phyloP scores from a whole-genome alignment of 2,888 invertebrate species.

The Monoplex corrugatus region DNA sequence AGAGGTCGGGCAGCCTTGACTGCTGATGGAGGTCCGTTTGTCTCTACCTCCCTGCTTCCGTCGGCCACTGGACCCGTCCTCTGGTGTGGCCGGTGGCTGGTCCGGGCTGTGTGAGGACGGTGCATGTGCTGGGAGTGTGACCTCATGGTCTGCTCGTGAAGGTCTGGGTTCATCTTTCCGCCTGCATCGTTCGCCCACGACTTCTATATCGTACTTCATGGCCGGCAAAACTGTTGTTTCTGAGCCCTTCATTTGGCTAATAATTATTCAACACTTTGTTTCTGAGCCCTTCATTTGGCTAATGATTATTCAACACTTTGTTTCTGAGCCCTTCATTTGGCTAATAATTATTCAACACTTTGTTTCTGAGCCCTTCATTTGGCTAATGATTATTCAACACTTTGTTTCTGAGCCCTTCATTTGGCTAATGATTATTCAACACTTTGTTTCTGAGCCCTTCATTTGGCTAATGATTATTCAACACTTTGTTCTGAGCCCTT shows the following conservation, averaged over 20 bases:
- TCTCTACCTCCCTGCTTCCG: neutral
- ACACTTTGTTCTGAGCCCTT: too few relatives aligned
- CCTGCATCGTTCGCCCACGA: slow-evolving; percentile 34
- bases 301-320: neutral
- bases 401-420: too few relatives aligned
- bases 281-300: neutral
- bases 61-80: too few relatives aligned
- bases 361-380: too few relatives aligned
- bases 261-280: neutral
- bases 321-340: neutral
- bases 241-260: too few relatives aligned
- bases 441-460: too few relatives aligned
- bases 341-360: neutral
- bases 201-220: slow-evolving; percentile 36
- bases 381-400: too few relatives aligned
- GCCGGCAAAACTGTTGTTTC: neutral
- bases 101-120: neutral
- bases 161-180: slow-evolving; percentile 26
- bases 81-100: neutral
- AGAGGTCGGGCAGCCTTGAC: neutral
- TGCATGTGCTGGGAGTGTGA: neutral
- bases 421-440: too few relatives aligned
- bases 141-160: neutral
- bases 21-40: neutral
- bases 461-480: too few relatives aligned